A percentile compares a stretch with the other conserved stretches of the same genome.
Evolutionary conservation across 2,888 invertebrate species (phyloP).

Genomic region (Camptogramma bilineatum): DNA sequence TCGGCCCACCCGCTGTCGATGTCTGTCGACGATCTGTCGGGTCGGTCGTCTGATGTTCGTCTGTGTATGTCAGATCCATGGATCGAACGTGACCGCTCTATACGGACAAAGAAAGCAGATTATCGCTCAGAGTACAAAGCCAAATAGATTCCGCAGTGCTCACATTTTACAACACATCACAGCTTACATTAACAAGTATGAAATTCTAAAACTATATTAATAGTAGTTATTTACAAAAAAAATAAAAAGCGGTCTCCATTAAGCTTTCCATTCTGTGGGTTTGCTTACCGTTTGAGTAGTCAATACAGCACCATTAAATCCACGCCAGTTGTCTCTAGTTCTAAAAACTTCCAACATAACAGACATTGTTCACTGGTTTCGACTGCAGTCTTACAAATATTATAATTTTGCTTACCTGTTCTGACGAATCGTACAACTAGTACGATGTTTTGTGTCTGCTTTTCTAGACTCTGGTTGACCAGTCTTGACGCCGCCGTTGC

Average conservation of each 20-base stretch:
- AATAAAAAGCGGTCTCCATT: slow-evolving; percentile 7
- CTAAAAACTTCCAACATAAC: background rate
- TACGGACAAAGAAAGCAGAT: slow-evolving; percentile 11
- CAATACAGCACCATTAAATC: too few species aligned
- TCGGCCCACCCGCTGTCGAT: slow-evolving; percentile 29
- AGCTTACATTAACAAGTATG: background rate
- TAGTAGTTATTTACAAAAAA: background rate
- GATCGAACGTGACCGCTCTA: slow-evolving; percentile 8
- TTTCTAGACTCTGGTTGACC: too few species aligned
- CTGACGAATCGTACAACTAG: background rate
- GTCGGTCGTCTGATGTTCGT: background rate
- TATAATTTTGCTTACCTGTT: background rate
- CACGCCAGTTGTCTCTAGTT: too few species aligned
- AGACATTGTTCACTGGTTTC: background rate
- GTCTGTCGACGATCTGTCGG: slow-evolving; percentile 17
- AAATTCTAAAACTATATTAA: background rate
- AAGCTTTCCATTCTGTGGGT: slow-evolving; percentile 9
- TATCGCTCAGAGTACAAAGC: slow-evolving; percentile 14
- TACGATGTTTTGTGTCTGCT: too few species aligned
- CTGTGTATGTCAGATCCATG: background rate
- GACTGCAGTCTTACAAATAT: background rate
- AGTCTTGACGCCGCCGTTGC: too few species aligned
- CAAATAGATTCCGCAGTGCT: slow-evolving; percentile 10
- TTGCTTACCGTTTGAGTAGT: background rate
- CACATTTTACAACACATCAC: background rate